phyloP scores from a whole-genome alignment of 2,113 vertebrate genomes.

The Bungarus multicinctus region DNA sequence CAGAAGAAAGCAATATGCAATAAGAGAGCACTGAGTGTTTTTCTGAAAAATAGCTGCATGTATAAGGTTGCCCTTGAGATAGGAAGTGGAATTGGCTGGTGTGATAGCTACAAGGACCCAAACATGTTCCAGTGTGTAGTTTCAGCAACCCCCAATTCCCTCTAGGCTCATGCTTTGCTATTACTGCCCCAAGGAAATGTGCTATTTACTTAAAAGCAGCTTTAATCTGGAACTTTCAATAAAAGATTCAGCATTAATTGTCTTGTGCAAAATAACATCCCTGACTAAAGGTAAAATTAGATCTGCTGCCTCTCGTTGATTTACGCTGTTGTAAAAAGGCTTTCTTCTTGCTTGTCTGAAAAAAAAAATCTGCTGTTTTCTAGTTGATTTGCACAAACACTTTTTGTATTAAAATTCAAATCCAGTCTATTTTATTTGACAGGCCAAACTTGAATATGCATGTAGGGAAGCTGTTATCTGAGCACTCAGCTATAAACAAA shows the following conservation, averaged over 20 bases:
- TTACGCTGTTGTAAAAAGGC: background rate
- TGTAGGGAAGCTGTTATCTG: background rate
- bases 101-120: conserved; percentile 32
- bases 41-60: background rate
- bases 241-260: conserved; percentile 29
- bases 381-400: background rate
- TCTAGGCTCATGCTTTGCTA: background rate
- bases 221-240: background rate
- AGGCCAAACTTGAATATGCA: background rate
- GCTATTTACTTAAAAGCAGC: conserved; percentile 11
- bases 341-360: background rate
- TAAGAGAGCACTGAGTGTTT: conserved; percentile 38
- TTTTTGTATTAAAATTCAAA: background rate
- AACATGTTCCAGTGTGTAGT: conserved; percentile 29
- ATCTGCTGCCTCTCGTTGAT: background rate
- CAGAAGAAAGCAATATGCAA: background rate
- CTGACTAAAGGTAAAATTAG: conserved; percentile 7
- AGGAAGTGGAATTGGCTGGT: conserved; percentile 41
- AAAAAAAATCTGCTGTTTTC: background rate
- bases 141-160: conserved; percentile 1
- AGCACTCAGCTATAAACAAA: background rate
- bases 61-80: conserved; percentile 32
- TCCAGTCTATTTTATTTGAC: background rate
- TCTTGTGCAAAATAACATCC: conserved; percentile 1
- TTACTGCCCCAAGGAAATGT: conserved; percentile 19